These are phyloP conservation scores for Blastobasis lacticolella DNA, from an alignment of 2,888 invertebrate genomes.

Conservation along the genomic window DNA sequence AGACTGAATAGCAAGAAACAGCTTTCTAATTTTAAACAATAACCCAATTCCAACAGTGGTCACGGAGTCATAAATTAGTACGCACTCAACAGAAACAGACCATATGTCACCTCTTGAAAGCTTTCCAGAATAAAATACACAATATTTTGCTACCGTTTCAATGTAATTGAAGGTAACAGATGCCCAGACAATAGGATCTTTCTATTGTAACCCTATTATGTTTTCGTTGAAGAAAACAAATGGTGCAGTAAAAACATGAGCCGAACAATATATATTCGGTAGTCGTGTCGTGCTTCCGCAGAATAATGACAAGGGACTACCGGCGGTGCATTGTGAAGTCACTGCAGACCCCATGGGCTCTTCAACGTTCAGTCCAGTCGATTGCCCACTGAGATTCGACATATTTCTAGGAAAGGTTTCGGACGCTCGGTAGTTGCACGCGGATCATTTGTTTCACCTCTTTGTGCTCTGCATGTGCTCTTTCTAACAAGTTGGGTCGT, in stretches of 20 bases:
- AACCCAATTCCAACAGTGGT: slow-evolving; percentile 53
- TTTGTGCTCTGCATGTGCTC: not conserved
- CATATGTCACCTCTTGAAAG: slow-evolving; percentile 64
- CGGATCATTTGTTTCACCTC: slow-evolving; percentile 3
- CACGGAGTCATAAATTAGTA: slow-evolving; percentile 56
- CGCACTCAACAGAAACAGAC: slow-evolving; percentile 44
- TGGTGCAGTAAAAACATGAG: slow-evolving; percentile 45
- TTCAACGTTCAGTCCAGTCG: slow-evolving; percentile 29
- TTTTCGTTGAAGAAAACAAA: slow-evolving; percentile 54
- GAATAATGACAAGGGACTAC: slow-evolving; percentile 52
- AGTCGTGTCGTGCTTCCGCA: slow-evolving; percentile 50
- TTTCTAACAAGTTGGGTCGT: no score
- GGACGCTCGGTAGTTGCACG: no score
- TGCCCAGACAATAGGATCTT: slow-evolving; percentile 47
- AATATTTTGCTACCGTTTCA: slow-evolving; percentile 67
- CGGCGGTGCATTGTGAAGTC: slow-evolving; percentile 44
- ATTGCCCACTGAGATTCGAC: slow-evolving; percentile 40
- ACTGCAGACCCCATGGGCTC: slow-evolving; percentile 42
- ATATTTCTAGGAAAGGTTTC: slow-evolving; percentile 29
- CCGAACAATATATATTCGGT: slow-evolving; percentile 41
- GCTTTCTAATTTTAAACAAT: slow-evolving; percentile 58
- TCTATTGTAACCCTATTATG: slow-evolving; percentile 59
- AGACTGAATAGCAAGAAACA: slow-evolving; percentile 21
- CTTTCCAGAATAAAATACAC: slow-evolving; percentile 61
- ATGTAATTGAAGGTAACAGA: slow-evolving; percentile 49